These are phyloP conservation scores for Caenorhabditis remanei DNA, from an alignment of 1,140 invertebrate genomes.

Conservation along the genomic window DNA sequence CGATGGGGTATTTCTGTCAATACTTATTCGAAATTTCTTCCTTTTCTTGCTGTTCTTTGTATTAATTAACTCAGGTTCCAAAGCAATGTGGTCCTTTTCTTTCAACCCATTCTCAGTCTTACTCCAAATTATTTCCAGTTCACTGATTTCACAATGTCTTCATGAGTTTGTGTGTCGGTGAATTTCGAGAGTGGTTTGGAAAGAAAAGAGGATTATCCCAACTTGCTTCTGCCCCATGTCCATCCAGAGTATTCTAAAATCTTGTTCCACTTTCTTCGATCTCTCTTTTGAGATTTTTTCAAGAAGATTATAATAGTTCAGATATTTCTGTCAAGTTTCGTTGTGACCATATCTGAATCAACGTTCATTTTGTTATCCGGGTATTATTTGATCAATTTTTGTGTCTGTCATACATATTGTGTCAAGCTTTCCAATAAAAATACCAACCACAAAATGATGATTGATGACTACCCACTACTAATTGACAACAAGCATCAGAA, in stretches of 20 bases:
- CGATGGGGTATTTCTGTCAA: conserved; percentile 48
- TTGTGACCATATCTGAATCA: too few relatives aligned
- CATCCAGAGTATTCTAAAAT: background rate
- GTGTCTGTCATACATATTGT: too few relatives aligned
- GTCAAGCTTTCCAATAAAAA: background rate
- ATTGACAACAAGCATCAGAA: conserved; percentile 27
- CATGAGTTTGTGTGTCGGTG: background rate
- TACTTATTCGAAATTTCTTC: conserved; percentile 40
- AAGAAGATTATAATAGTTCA: too few relatives aligned
- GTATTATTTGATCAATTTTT: too few relatives aligned
- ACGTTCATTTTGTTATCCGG: too few relatives aligned
- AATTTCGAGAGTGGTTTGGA: conserved; percentile 9
- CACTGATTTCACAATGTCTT: conserved; percentile 33
- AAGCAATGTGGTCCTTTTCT: background rate
- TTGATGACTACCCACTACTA: background rate
- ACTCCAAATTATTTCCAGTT: conserved; percentile 29
- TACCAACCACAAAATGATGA: conserved; percentile 27
- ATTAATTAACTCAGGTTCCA: conserved; percentile 8
- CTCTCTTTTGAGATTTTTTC: background rate
- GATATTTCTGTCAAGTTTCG: too few relatives aligned
- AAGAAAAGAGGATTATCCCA: conserved; percentile 20
- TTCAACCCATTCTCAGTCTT: background rate
- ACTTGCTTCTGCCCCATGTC: background rate
- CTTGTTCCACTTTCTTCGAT: conserved; percentile 4
- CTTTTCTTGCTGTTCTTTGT: conserved; percentile 38